Evolutionary conservation across 2,888 invertebrate species (phyloP), one percentile per base, ranked within the genome.

Genomic region (Chalcis sispes): DNA sequence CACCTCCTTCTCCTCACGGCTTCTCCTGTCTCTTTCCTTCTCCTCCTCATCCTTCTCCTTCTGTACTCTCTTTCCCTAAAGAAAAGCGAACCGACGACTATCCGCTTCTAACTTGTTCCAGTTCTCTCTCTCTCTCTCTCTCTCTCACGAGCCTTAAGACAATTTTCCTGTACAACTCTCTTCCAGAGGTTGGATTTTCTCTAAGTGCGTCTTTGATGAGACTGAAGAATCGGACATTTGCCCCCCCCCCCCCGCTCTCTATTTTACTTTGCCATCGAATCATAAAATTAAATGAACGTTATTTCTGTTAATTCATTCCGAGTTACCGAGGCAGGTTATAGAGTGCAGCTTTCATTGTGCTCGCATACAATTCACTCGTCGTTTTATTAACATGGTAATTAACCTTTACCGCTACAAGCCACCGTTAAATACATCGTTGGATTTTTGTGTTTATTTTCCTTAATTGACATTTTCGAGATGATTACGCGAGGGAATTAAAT

Each of bases 131-230:
- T 58, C 46, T 48, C 50, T 23, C 58, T 61, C 54, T 48, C 52
- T 36, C 18, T 25, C 25, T 74, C 29, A 20, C 13, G 42, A 46
- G 40, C 54, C 65, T 25, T 50, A 52, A 70, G 71, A 71, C 71
- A 61, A 77, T 74, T 70, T 71, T 74, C 70, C 50, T 61, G 72
- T 61, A 54, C 67, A 74, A 67, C 67, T 67, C 10, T n/a, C n/a
- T n/a, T 65, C 69, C 59, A 23, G 61, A 42, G n/a, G 10, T n/a
- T 40, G 29, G 58, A 46, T n/a, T n/a, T n/a, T n/a, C 48, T 20
- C 59, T 13, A 18, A 15, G 2, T 4, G 23, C 20, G 29, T 42
- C 40, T 66, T 66, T 66, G 73, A 67, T 73, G 67, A 73, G 59
- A 52, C 20, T 15, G 20, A 48, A 42, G 20, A 27, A 67, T 58